Percentiles rank a stretch among this genome's conserved stretches.
Conservation (phyloP, 2,888 invertebrate species). For the Chrysolina oricalcia region DNA sequence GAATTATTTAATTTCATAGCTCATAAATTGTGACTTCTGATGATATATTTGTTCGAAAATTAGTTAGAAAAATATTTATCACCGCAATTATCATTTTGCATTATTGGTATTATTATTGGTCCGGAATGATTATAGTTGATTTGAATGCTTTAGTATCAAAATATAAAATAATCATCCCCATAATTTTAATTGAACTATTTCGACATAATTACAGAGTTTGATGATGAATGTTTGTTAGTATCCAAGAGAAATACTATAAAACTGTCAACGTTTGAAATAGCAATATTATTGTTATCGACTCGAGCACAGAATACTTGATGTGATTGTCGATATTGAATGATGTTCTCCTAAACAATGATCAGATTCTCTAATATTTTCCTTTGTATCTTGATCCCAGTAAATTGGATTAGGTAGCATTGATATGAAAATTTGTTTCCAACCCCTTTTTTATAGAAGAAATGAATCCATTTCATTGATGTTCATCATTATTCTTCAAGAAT, state of each 20-base stretch:
- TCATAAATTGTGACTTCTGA: neutral
- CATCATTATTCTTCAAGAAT: no score
- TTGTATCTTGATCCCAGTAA: no score
- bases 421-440: no score
- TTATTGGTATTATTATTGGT: conserved; percentile 3
- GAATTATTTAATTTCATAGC: no score
- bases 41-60: neutral
- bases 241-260: neutral
- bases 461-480: no score
- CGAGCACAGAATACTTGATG: no score
- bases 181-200: neutral
- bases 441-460: no score
- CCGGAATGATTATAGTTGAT: conserved; percentile 9
- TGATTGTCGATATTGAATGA: no score
- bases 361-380: no score
- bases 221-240: neutral
- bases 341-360: no score
- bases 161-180: neutral
- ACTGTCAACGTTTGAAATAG: neutral
- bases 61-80: neutral
- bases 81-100: neutral
- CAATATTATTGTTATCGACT: neutral
- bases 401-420: no score
- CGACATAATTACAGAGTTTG: neutral
- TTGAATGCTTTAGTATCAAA: neutral